Conservation (phyloP, 2,113 vertebrate species). For the Mobula hypostoma region DNA sequence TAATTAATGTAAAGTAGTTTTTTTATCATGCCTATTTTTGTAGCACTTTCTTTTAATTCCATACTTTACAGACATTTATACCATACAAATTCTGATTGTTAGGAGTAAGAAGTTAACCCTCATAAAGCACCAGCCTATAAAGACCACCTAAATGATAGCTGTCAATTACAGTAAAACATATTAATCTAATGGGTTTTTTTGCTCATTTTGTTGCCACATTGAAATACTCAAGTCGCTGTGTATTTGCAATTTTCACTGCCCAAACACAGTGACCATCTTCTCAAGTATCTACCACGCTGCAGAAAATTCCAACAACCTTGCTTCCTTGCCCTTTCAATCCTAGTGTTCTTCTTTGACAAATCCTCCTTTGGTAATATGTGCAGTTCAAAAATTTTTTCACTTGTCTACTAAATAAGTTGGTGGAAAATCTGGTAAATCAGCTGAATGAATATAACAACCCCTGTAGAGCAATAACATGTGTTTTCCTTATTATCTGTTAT, state of each 20-base stretch:
- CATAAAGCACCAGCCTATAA: background rate
- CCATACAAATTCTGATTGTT: background rate
- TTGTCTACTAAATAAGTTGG: background rate
- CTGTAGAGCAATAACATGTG: background rate
- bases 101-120: background rate
- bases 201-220: background rate
- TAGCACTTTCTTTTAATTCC: background rate
- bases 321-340: too few relatives aligned
- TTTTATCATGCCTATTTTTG: background rate
- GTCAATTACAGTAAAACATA: background rate
- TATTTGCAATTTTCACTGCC: background rate
- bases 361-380: background rate
- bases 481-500: background rate
- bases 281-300: background rate
- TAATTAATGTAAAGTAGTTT: background rate
- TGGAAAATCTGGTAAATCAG: background rate
- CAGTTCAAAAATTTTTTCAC: background rate
- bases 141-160: background rate
- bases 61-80: background rate
- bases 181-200: background rate
- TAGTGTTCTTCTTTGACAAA: background rate
- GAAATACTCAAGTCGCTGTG: background rate
- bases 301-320: too few relatives aligned
- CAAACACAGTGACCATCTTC: background rate
- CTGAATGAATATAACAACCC: background rate